Evolutionary conservation across 23 tunicate genomes (phyloP).

Genomic region (Diplosoma virens): DNA sequence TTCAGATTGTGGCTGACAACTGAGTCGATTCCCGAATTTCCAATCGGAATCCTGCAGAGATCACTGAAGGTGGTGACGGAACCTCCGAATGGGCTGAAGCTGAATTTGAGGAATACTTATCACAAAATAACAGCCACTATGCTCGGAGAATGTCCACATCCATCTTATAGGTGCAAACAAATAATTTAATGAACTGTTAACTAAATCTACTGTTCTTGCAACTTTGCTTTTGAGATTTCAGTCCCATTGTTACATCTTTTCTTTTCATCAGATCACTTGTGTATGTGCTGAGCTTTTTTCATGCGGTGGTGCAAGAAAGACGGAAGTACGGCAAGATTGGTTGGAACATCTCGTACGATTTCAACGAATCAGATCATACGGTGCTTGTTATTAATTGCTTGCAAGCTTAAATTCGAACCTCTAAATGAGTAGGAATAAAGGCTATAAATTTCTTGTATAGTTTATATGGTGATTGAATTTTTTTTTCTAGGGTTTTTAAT

Average conservation of each 20-base stretch:
- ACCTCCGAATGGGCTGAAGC: conserved; percentile 98
- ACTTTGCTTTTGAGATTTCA: not conserved
- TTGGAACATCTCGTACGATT: conserved; percentile 98
- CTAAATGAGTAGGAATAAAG: no score
- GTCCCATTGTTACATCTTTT: no score
- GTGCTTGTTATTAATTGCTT: conserved; percentile 22
- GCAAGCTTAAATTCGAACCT: no score
- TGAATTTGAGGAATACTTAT: conserved; percentile 93
- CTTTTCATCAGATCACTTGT: conserved; percentile 76
- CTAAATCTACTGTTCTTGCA: not conserved
- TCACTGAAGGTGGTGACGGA: conserved; percentile 99
- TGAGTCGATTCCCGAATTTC: conserved; percentile 97
- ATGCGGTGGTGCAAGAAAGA: conserved; percentile 99
- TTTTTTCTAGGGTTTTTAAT: no score
- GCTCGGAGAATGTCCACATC: conserved; percentile 91
- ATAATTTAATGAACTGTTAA: not conserved
- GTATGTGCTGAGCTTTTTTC: conserved; percentile 97
- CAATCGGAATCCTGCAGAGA: conserved; percentile 94
- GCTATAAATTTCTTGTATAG: no score
- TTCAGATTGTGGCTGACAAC: conserved; percentile 97
- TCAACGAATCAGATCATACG: conserved; percentile 98
- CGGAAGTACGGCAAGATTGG: conserved; percentile 98
- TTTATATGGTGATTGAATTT: no score
- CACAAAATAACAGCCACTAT: conserved; percentile 84
- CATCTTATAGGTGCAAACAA: conserved; percentile 90